Evolutionary conservation across 2,113 vertebrate genomes (phyloP).

Genomic region (Zapus hudsonius): DNA sequence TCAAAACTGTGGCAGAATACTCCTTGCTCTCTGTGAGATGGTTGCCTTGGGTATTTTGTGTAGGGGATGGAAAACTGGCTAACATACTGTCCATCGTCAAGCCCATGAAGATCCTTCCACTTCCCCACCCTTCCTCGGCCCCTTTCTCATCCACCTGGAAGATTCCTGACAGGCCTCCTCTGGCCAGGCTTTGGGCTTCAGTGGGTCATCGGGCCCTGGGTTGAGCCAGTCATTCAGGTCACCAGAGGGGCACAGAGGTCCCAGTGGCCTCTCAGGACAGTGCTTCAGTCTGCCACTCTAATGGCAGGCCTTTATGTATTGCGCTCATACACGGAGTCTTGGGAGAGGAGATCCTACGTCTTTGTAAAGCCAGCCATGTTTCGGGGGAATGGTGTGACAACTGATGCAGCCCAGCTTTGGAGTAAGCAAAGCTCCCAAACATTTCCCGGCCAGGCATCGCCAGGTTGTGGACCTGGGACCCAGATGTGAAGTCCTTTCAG

Average conservation of each 20-base stretch:
- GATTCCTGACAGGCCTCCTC: not conserved
- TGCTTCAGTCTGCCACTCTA: accelerated
- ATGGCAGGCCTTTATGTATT: not conserved
- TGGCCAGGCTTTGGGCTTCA: not conserved
- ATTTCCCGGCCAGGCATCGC: accelerated
- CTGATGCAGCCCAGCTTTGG: not conserved
- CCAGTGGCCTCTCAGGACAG: accelerated
- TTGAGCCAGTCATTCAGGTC: not conserved
- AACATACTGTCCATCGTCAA: not conserved
- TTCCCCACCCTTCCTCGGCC: too few relatives aligned
- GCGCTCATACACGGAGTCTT: accelerated
- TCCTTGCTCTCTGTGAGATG: not conserved
- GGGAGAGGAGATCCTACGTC: not conserved
- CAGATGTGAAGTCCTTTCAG: not conserved
- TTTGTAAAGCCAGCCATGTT: not conserved
- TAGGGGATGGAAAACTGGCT: accelerated
- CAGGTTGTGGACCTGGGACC: not conserved
- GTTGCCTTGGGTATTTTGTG: not conserved
- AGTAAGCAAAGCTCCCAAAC: accelerated
- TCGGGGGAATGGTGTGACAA: not conserved
- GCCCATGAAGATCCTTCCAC: too few relatives aligned
- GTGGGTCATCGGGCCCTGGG: not conserved
- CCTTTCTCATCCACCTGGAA: too few relatives aligned
- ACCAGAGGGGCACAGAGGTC: not conserved
- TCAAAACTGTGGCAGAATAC: not conserved